Evolutionary conservation across 2,888 invertebrate species (phyloP).

Genomic region (Melanostoma scalare): DNA sequence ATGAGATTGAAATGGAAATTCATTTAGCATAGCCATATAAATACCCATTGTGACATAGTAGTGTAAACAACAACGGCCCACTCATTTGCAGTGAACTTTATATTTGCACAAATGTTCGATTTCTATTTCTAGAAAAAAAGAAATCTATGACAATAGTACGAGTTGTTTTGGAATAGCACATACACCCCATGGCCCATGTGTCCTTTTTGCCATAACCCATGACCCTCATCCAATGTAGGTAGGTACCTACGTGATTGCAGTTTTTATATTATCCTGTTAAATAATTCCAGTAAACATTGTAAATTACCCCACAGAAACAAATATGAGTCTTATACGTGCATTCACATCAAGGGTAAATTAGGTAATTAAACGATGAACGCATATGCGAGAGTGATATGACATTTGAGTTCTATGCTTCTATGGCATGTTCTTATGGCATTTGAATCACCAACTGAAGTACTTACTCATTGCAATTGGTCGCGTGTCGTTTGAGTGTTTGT

Average conservation of each 20-base stretch:
- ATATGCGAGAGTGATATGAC: constrained; percentile 36
- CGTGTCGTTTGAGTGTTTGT: constrained; percentile 61
- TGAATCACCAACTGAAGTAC: constrained; percentile 25
- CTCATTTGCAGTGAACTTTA: constrained; percentile 57
- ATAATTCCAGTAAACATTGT: constrained; percentile 66
- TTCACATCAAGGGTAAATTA: constrained; percentile 10
- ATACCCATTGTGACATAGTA: constrained; percentile 28
- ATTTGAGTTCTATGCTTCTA: constrained; percentile 26
- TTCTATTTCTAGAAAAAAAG: constrained; percentile 23
- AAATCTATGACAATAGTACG: not conserved
- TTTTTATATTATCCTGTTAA: constrained; percentile 61
- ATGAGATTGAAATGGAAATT: constrained; percentile 43
- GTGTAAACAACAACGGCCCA: constrained; percentile 58
- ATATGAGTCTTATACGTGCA: constrained; percentile 12
- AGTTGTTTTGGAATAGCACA: constrained; percentile 15
- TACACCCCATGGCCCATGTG: constrained; percentile 11
- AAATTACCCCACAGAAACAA: constrained; percentile 62
- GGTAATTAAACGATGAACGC: constrained; percentile 57
- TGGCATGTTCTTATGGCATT: constrained; percentile 22
- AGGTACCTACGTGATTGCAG: constrained; percentile 23
- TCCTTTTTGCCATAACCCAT: not conserved
- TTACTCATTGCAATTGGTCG: constrained; percentile 33
- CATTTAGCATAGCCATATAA: not conserved
- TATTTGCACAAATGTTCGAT: constrained; percentile 72
- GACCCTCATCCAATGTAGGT: constrained; percentile 12